Conservation (phyloP, 2,113 vertebrate species). For the Leucoraja erinaceus region DNA sequence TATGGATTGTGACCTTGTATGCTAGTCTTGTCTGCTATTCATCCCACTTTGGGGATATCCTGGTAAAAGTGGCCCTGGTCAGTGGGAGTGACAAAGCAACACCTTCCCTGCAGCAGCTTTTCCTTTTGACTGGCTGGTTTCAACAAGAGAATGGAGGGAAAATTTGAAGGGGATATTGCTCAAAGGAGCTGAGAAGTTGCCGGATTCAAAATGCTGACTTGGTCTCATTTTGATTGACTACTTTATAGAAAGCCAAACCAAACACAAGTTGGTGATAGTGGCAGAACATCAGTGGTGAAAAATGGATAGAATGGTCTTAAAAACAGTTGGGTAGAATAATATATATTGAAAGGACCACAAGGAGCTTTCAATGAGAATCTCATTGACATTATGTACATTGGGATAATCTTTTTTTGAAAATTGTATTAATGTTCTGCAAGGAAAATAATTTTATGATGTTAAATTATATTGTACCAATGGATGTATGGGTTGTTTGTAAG, state of each 20-base stretch:
- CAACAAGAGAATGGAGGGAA: neutral
- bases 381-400: constrained; percentile 8
- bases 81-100: neutral
- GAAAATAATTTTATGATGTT: constrained; percentile 35
- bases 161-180: neutral
- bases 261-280: neutral
- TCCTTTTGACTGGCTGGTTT: neutral
- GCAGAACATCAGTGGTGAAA: neutral
- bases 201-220: neutral
- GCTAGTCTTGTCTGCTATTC: neutral
- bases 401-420: neutral
- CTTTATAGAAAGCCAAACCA: constrained; percentile 5
- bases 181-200: neutral
- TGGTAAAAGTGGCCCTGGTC: neutral
- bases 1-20: neutral
- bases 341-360: neutral
- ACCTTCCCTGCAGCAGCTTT: neutral
- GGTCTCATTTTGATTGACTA: neutral
- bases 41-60: neutral
- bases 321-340: constrained; percentile 3
- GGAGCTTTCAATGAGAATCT: neutral
- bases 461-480: constrained; percentile 28
- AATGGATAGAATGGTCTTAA: neutral
- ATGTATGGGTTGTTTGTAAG: neutral
- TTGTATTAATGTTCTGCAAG: constrained; percentile 1